Conservation (phyloP, 1,140 invertebrate genomes). For the Aradophagus sp. region DNA sequence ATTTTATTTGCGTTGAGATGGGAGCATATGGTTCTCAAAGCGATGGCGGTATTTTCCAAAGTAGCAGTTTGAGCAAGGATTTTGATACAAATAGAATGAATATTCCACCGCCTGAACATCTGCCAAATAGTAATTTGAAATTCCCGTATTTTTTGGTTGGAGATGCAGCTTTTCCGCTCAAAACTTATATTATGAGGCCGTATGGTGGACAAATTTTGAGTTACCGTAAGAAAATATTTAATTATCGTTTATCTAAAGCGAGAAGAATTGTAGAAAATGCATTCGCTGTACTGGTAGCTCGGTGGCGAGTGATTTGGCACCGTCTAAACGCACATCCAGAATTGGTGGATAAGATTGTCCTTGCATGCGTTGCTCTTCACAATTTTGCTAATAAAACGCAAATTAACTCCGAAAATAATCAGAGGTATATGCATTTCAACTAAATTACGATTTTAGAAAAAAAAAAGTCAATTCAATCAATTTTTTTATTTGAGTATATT, state of each 20-base stretch:
- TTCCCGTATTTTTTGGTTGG: constrained; percentile 66
- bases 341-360: constrained; percentile 4
- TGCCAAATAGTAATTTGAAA: constrained; percentile 18
- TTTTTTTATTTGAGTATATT: background rate
- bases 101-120: constrained; percentile 20
- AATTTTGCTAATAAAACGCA: constrained; percentile 40
- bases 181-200: constrained; percentile 67
- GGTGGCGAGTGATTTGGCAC: constrained; percentile 26
- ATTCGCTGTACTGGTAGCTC: constrained; percentile 34
- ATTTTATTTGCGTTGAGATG: no score
- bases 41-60: background rate
- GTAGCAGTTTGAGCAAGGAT: no score
- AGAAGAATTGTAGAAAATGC: constrained; percentile 21
- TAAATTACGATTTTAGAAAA: no score
- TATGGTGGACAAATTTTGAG: constrained; percentile 63
- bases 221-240: constrained; percentile 64
- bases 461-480: no score
- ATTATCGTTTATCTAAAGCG: constrained; percentile 45
- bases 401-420: no score
- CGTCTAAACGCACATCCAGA: constrained; percentile 5
- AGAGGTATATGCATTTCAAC: no score
- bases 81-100: background rate
- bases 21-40: no score
- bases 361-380: constrained; percentile 12
- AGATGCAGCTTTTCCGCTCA: constrained; percentile 72